Evolutionary conservation across 2,888 invertebrate species (phyloP).

Genomic region (Leptinotarsa haldemani): DNA sequence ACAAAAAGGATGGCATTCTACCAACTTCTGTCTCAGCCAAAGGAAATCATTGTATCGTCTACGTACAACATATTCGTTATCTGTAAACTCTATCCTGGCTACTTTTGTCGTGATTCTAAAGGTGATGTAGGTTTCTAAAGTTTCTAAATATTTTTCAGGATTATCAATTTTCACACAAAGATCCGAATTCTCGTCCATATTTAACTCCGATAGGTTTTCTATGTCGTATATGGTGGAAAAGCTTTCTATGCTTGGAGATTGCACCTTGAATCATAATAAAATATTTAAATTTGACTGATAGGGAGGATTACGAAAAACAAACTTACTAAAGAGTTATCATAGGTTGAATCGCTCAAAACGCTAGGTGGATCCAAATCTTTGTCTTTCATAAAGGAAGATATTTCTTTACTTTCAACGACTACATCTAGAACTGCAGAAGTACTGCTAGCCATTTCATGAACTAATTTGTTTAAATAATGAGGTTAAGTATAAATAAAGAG

Average conservation of each 20-base stretch:
- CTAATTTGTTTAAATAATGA: constrained; percentile 23
- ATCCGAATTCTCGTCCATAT: constrained; percentile 70
- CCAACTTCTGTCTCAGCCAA: constrained; percentile 75
- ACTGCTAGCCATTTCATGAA: constrained; percentile 53
- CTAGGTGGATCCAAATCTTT: constrained; percentile 57
- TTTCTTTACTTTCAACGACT: constrained; percentile 64
- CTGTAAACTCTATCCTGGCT: constrained; percentile 73
- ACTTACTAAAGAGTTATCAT: constrained; percentile 63
- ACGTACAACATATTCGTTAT: constrained; percentile 74
- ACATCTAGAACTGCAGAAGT: constrained; percentile 65
- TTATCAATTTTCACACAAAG: constrained; percentile 77
- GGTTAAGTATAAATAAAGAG: constrained; percentile 18
- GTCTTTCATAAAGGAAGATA: constrained; percentile 59
- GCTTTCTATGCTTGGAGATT: constrained; percentile 72
- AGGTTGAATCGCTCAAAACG: constrained; percentile 59
- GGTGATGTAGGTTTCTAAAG: constrained; percentile 78
- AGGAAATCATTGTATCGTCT: constrained; percentile 80
- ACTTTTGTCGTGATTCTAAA: constrained; percentile 77
- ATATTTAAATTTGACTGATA: constrained; percentile 27
- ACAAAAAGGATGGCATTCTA: constrained; percentile 75
- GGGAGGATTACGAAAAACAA: neutral
- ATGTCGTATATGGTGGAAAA: constrained; percentile 72
- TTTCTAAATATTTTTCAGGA: constrained; percentile 79
- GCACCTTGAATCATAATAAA: constrained; percentile 63
- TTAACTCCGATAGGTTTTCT: constrained; percentile 69